These are phyloP conservation scores for Pituophis catenifer DNA, from an alignment of 2,113 vertebrate genomes.

Conservation along the genomic window DNA sequence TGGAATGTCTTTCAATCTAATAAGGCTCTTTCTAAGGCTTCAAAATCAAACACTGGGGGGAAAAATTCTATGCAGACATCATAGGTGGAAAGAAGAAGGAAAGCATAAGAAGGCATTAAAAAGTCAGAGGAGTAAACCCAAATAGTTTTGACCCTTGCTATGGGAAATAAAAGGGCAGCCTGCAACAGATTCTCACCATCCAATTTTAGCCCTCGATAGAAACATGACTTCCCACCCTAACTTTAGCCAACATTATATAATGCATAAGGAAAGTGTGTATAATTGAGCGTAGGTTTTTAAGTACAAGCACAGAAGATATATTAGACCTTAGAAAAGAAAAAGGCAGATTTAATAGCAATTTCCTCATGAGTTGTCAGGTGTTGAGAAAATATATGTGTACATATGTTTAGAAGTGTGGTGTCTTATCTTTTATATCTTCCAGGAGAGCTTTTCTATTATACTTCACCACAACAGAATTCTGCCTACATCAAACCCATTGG, in stretches of 20 bases:
- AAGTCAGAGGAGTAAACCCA: not conserved
- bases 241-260: slow-evolving; percentile 4
- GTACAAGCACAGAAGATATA: slow-evolving; percentile 8
- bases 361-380: not conserved
- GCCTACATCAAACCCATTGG: not conserved
- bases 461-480: not conserved
- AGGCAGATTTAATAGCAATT: not conserved
- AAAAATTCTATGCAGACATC: not conserved
- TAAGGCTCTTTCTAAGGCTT: not conserved
- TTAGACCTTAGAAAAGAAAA: not conserved
- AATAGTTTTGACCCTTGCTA: not conserved
- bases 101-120: not conserved
- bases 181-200: not conserved
- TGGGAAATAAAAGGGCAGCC: not conserved
- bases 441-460: not conserved
- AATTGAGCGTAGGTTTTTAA: not conserved
- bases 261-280: not conserved
- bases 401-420: not conserved
- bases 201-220: not conserved
- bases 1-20: not conserved
- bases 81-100: not conserved
- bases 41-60: not conserved
- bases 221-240: not conserved
- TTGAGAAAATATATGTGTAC: not conserved
- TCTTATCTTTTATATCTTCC: not conserved